Conservation (phyloP, 2,797 vertebrate species). For the Parotocinclus haroldoi region DNA sequence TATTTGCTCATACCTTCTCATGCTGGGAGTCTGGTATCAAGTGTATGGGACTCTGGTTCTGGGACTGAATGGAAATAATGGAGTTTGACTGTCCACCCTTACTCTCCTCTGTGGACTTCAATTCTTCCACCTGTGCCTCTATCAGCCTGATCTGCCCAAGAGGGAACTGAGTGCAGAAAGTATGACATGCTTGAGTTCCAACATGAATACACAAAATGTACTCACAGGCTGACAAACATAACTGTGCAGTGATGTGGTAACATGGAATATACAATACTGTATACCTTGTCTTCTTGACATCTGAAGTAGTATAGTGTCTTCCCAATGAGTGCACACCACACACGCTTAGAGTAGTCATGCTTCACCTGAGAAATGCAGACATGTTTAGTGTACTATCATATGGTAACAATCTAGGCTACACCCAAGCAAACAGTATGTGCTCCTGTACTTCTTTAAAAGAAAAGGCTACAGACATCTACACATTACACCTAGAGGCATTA, state of each 20-base stretch:
- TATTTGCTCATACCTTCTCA: constrained; percentile 78
- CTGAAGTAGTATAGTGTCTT: constrained; percentile 94
- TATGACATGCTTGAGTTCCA: constrained; percentile 2
- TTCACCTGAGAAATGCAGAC: constrained; percentile 76
- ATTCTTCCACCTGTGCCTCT: constrained; percentile 90
- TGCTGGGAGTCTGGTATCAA: constrained; percentile 87
- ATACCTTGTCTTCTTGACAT: constrained; percentile 94
- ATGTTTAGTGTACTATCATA: constrained; percentile 2
- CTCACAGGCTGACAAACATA: constrained; percentile 9
- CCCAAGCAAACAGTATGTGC: no score
- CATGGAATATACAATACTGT: background rate
- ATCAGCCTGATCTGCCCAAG: constrained; percentile 93
- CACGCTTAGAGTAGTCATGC: constrained; percentile 92
- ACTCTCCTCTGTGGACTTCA: constrained; percentile 85
- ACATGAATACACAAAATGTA: background rate
- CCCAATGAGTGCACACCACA: constrained; percentile 89
- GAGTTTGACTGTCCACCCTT: constrained; percentile 80
- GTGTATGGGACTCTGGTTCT: constrained; percentile 87
- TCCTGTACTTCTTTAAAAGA: no score
- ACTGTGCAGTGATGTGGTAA: background rate
- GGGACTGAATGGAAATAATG: constrained; percentile 83
- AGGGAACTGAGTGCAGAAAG: constrained; percentile 80
- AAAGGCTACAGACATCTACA: no score
- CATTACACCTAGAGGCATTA: no score
- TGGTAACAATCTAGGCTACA: no score